phyloP scores from a whole-genome alignment of 37 sponge, comb jelly and placozoan species.

The Spongilla lacustris region DNA sequence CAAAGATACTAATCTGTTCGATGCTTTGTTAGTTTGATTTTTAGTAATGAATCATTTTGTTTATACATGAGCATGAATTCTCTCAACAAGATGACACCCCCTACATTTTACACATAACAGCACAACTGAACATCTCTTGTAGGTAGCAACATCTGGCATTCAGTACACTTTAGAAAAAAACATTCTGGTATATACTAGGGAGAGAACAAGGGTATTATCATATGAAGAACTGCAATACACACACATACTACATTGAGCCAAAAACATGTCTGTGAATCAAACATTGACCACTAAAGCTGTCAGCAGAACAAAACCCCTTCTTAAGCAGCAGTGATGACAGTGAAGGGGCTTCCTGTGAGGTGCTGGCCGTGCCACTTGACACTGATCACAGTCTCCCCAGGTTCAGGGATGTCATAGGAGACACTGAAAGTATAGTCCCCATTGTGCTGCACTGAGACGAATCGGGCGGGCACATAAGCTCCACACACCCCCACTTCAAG shows the following conservation, averaged over 20 bases:
- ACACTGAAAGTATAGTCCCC: slow-evolving; percentile 91
- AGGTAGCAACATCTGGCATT: no score
- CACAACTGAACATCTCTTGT: no score
- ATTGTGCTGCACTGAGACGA: slow-evolving; percentile 85
- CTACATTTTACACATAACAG: no score
- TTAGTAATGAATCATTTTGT: no score
- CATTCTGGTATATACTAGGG: no score
- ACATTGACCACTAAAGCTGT: not conserved
- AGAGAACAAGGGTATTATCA: not conserved
- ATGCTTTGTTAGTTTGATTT: no score
- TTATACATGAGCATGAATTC: no score
- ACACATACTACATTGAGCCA: not conserved
- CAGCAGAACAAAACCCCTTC: not conserved
- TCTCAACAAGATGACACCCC: no score
- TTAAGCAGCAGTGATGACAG: slow-evolving; percentile 19
- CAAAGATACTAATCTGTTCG: no score
- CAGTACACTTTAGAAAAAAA: no score
- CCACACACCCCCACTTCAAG: slow-evolving; percentile 89
- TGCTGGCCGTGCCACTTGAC: slow-evolving; percentile 92
- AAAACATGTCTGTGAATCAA: not conserved
- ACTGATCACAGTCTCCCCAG: slow-evolving; percentile 70
- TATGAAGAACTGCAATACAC: not conserved
- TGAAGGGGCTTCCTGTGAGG: slow-evolving; percentile 86
- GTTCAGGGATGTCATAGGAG: slow-evolving; percentile 74
- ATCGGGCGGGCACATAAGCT: slow-evolving; percentile 79